A percentile compares a stretch with the other conserved stretches of the same genome.
Evolutionary conservation across 2,888 invertebrate species (phyloP).

Genomic region (Pachliopta kotzebuea): DNA sequence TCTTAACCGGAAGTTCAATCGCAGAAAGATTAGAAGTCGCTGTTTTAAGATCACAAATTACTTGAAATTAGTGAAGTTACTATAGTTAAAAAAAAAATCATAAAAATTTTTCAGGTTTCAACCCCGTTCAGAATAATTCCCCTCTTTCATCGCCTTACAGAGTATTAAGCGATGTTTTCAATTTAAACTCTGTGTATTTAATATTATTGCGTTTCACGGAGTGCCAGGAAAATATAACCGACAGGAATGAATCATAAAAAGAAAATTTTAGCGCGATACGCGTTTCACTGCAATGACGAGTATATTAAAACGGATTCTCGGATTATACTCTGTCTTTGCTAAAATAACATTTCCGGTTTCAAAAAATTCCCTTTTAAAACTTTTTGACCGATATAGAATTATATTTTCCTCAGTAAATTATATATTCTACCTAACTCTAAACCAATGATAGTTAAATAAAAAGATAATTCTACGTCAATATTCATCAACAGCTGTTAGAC

Average conservation of each 20-base stretch:
- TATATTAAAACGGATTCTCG: constrained; percentile 1
- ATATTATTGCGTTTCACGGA: constrained; percentile 6
- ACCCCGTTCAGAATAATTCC: background rate
- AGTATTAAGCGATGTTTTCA: constrained; percentile 9
- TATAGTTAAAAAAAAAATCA: too few relatives aligned
- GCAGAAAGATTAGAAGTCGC: too few relatives aligned
- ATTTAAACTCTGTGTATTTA: constrained; percentile 13
- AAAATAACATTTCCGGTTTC: background rate
- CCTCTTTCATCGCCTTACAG: background rate
- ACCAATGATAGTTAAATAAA: background rate
- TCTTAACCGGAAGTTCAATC: too few relatives aligned
- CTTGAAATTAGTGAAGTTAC: too few relatives aligned
- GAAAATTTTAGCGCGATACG: constrained; percentile 60
- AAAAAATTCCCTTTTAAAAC: background rate
- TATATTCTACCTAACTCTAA: background rate
- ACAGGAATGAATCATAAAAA: constrained; percentile 64
- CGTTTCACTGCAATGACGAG: constrained; percentile 40
- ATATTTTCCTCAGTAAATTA: background rate
- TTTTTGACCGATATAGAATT: background rate
- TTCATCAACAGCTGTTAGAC: too few relatives aligned
- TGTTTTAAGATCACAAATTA: too few relatives aligned
- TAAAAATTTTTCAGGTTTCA: background rate
- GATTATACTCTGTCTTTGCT: constrained; percentile 13
- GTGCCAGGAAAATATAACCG: constrained; percentile 42
- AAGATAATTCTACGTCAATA: too few relatives aligned